Percentiles rank a stretch among this genome's conserved stretches.
Conservation (phyloP, 2,888 invertebrate species). For the Cryptosula pallasiana region DNA sequence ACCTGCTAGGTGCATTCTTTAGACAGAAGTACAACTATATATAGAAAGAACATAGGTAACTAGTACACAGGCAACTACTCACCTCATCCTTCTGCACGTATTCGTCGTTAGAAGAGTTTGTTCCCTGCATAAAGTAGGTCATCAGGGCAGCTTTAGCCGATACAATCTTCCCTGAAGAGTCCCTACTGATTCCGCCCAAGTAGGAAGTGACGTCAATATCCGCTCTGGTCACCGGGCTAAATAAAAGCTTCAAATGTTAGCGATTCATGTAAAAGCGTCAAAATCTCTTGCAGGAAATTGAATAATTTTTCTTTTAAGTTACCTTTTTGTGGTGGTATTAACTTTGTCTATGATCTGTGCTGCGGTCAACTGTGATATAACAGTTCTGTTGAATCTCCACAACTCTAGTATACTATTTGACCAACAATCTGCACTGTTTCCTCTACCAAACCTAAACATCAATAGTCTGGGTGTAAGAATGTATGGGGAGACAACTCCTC, state of each 20-base stretch:
- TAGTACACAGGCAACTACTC: too few species aligned
- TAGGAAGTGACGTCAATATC: slow-evolving; percentile 32
- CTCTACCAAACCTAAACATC: slow-evolving; percentile 28
- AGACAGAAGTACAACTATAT: too few species aligned
- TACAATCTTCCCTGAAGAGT: slow-evolving; percentile 32
- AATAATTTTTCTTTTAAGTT: too few species aligned
- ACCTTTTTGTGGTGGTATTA: slow-evolving; percentile 36
- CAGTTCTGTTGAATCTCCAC: slow-evolving; percentile 37
- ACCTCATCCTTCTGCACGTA: not conserved
- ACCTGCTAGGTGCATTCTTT: too few species aligned
- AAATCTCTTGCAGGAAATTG: not conserved
- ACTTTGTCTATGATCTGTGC: slow-evolving; percentile 32
- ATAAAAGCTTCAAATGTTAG: too few species aligned
- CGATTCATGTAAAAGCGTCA: not conserved
- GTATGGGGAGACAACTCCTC: too few species aligned
- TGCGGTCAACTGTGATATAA: slow-evolving; percentile 33
- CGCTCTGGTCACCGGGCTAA: slow-evolving; percentile 35
- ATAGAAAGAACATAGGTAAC: too few species aligned
- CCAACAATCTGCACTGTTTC: slow-evolving; percentile 34
- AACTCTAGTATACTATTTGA: slow-evolving; percentile 38
- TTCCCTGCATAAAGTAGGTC: slow-evolving; percentile 34
- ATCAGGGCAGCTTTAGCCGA: slow-evolving; percentile 35
- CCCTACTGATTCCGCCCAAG: slow-evolving; percentile 31
- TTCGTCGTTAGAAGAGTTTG: slow-evolving; percentile 26
- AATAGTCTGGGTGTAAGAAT: too few species aligned